phyloP scores from a whole-genome alignment of 2,888 invertebrate genomes.

The Pseudoips prasinana region DNA sequence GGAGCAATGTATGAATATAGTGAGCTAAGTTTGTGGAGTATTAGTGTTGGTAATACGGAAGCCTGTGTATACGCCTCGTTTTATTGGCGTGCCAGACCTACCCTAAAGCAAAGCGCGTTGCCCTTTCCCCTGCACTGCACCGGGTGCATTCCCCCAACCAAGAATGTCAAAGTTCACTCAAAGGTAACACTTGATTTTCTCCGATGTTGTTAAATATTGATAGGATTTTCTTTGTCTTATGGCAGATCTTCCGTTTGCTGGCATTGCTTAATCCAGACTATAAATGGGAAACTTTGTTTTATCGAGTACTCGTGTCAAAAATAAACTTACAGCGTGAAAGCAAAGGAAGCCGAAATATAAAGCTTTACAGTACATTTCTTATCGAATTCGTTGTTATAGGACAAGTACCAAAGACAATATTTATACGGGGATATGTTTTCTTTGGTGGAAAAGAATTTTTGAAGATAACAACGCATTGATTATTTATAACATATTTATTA shows the following conservation, averaged over 20 bases:
- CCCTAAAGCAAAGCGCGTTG: constrained; percentile 63
- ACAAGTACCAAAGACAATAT: too few species aligned
- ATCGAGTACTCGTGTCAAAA: too few species aligned
- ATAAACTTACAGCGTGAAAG: too few species aligned
- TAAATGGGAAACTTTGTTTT: too few species aligned
- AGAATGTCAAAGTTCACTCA: constrained; percentile 24
- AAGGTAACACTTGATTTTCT: constrained; percentile 24
- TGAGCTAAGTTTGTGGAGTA: background rate
- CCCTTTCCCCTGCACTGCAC: constrained; percentile 36
- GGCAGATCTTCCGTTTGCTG: background rate
- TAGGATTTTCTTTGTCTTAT: constrained; percentile 2
- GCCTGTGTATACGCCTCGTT: constrained; percentile 52
- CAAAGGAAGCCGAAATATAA: too few species aligned
- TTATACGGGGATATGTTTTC: too few species aligned
- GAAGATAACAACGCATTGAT: too few species aligned
- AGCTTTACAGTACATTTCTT: too few species aligned
- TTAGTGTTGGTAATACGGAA: constrained; percentile 34
- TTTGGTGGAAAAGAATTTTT: too few species aligned
- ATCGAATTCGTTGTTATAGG: too few species aligned
- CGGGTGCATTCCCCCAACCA: constrained; percentile 49
- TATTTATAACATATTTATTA: too few species aligned
- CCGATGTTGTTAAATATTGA: constrained; percentile 20
- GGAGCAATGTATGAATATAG: too few species aligned
- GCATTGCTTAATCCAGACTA: background rate
- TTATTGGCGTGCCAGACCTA: constrained; percentile 61